Evolutionary conservation across 2,888 invertebrate species (phyloP), one percentile per base, ranked within the genome.

Genomic region (Clunio marinus): DNA sequence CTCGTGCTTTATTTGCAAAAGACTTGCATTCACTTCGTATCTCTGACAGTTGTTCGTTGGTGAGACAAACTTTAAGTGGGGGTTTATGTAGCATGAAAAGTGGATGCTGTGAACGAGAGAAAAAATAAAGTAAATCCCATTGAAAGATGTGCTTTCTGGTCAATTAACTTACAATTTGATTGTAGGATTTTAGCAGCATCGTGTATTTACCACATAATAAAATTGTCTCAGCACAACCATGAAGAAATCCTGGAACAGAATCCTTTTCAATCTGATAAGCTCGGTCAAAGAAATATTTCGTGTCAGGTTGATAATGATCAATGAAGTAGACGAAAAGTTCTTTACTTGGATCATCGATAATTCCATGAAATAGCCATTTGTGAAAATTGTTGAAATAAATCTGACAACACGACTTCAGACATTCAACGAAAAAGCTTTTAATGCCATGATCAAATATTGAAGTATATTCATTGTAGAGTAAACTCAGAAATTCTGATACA

Each of bases 281-380:
- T 69, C 74, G 76, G 69, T 79, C 78, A 58, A 76, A 79, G 57
- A 74, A 79, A 32, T 76, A 75, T 70, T 78, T 79, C 2, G 76
- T 78, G 69, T 75, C 74, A 68, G 74, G 72, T 5, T 75, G 72
- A 69, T 75, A 74, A 60, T 74, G 74, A 55, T 75, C 73, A 0
- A 74, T 71, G 70, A 74, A 75, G 3, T 73, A 72, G 66, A 96
- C 88, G 78, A 95, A 94, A 73, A 94, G 91, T 79, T 95, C 95
- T 72, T 88, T 86, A 74, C 86, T 87, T 13, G 83, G 82, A 76
- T 94, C 94, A 70, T 90, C 87, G 15, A 94, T 80, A 65, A 85
- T 83, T 0, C 95, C 96, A 75, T 92, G 88, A 74, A 92, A 89
- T 70, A 95, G 85, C 88, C 95, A 96, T 70, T 87, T 84, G 74